phyloP scores from a whole-genome alignment of 2,113 vertebrate species.

The Enhydra lutris region DNA sequence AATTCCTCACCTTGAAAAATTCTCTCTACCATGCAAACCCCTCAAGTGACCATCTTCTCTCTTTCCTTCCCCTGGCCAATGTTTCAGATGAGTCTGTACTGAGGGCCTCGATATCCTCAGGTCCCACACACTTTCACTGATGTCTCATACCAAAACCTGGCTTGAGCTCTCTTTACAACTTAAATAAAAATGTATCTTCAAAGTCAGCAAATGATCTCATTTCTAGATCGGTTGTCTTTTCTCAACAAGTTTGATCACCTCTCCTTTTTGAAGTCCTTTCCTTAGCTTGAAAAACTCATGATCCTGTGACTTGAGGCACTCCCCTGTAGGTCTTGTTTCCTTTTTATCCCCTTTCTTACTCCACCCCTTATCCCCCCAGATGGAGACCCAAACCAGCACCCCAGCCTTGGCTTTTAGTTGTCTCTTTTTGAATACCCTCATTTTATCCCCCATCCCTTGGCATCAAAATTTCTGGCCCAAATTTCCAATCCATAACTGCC shows the following conservation, averaged over 20 bases:
- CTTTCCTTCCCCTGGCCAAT: not conserved
- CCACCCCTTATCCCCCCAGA: not conserved
- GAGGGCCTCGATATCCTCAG: not conserved
- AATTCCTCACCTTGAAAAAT: not conserved
- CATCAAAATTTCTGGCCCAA: not conserved
- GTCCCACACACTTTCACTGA: not conserved
- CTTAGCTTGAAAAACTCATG: not conserved
- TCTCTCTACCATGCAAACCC: not conserved
- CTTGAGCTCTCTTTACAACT: not conserved
- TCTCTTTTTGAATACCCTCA: not conserved
- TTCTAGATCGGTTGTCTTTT: not conserved
- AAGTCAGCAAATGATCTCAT: not conserved
- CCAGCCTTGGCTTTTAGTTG: not conserved
- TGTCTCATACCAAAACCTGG: not conserved
- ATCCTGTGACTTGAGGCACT: not conserved
- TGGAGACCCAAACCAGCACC: not conserved
- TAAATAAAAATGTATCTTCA: not conserved
- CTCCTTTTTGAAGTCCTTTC: not conserved
- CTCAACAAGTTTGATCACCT: not conserved
- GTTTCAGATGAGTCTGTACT: not conserved
- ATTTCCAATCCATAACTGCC: not conserved
- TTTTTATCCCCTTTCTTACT: not conserved
- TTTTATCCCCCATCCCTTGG: not conserved
- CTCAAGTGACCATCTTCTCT: not conserved
- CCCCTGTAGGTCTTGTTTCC: fast-evolving